Conservation (phyloP, 2,888 invertebrate genomes). For the Spodoptera picta region DNA sequence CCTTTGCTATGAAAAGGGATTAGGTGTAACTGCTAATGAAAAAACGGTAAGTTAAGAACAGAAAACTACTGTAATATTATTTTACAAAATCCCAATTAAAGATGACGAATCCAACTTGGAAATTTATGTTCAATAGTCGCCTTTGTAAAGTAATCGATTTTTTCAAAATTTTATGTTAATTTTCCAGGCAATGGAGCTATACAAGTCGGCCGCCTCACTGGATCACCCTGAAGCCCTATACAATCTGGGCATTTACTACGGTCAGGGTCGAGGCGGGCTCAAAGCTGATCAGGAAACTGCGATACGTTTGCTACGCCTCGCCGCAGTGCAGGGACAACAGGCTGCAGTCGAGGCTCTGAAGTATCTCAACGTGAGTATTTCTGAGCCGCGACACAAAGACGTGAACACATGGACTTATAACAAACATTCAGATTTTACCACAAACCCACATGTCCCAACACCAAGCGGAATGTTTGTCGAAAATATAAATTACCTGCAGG, state of each 20-base stretch:
- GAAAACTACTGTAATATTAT: too few species aligned
- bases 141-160: not conserved
- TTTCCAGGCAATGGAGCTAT: constrained; percentile 90
- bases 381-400: constrained; percentile 59
- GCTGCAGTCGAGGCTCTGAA: constrained; percentile 88
- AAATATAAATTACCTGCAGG: constrained; percentile 69
- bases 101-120: too few species aligned
- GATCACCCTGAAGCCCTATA: constrained; percentile 91
- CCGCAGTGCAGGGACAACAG: constrained; percentile 89
- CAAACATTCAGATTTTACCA: constrained; percentile 57
- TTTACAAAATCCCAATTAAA: too few species aligned
- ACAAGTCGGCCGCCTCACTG: constrained; percentile 89
- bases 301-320: constrained; percentile 83
- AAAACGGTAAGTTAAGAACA: constrained; percentile 80
- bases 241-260: constrained; percentile 91
- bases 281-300: constrained; percentile 84
- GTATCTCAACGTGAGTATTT: constrained; percentile 66
- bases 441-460: constrained; percentile 69
- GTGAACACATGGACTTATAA: constrained; percentile 64
- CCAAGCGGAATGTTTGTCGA: constrained; percentile 77
- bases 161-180: constrained; percentile 7
- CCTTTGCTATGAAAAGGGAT: constrained; percentile 91
- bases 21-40: constrained; percentile 89
- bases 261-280: constrained; percentile 90
- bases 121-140: too few species aligned